Conservation (phyloP, 2,113 vertebrate species). For the Tragelaphus buxtoni region DNA sequence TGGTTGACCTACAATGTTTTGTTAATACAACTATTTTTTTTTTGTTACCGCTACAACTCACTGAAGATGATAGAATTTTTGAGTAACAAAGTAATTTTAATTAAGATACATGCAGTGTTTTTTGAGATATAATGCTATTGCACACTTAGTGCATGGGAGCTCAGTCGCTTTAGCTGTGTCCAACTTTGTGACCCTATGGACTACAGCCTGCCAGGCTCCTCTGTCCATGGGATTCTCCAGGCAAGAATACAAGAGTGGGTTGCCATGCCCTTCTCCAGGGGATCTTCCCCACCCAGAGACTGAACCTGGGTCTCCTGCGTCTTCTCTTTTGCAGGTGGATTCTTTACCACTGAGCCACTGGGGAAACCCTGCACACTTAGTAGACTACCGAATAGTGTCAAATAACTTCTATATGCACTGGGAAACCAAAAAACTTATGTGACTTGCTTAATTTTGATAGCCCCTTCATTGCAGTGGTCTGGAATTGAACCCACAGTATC, state of each 20-base stretch:
- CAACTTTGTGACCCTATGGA: not conserved
- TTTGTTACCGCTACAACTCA: not conserved
- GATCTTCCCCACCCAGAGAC: not conserved
- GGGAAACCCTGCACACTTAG: not conserved
- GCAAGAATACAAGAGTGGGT: not conserved
- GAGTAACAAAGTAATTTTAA: not conserved
- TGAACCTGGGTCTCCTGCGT: not conserved
- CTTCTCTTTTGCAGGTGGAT: not conserved
- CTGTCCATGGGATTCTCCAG: not conserved
- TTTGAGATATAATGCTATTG: not conserved
- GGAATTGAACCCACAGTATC: not conserved
- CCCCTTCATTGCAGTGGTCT: not conserved
- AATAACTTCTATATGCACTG: not conserved
- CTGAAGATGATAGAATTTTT: not conserved
- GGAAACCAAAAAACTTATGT: not conserved
- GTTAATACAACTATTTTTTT: not conserved
- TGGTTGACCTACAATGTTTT: not conserved
- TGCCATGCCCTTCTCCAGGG: not conserved
- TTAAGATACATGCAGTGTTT: not conserved
- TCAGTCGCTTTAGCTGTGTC: not conserved
- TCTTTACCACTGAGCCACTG: not conserved
- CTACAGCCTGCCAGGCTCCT: not conserved
- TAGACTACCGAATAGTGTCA: not conserved
- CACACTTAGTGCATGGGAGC: fast-evolving
- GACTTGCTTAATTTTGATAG: not conserved